Evolutionary conservation across 2,797 vertebrate species (phyloP).

Genomic region (Aeoliscus strigatus): DNA sequence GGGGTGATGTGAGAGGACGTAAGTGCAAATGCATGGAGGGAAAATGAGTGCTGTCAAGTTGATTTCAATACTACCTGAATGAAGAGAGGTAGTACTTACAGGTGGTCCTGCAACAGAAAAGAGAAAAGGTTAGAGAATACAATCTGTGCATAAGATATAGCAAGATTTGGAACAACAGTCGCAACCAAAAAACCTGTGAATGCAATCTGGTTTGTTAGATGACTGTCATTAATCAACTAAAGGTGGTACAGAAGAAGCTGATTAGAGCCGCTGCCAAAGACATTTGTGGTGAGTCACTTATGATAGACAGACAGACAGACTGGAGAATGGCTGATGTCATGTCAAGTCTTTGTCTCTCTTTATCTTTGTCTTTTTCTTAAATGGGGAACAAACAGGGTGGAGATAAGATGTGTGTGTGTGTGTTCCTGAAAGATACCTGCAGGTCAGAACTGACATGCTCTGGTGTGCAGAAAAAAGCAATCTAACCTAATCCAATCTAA

Average conservation of each 20-base stretch:
- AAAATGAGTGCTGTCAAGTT: background rate
- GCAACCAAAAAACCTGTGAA: constrained; percentile 26
- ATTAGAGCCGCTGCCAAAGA: constrained; percentile 53
- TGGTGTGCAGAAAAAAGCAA: too few species aligned
- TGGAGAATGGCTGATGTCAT: constrained; percentile 61
- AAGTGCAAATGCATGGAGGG: constrained; percentile 1
- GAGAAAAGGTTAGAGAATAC: constrained; percentile 47
- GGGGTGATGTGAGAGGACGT: background rate
- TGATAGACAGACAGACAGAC: constrained; percentile 65
- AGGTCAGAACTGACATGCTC: too few species aligned
- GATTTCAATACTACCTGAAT: constrained; percentile 61
- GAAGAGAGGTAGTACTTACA: constrained; percentile 69
- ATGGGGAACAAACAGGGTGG: constrained; percentile 24
- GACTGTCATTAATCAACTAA: constrained; percentile 55
- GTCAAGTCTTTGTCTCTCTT: constrained; percentile 43
- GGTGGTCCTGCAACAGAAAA: constrained; percentile 71
- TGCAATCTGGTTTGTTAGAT: constrained; percentile 52
- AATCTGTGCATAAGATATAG: background rate
- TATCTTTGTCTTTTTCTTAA: constrained; percentile 14
- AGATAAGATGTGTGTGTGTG: constrained; percentile 17
- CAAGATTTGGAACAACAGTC: too few species aligned
- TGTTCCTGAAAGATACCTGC: background rate
- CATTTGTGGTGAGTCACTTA: constrained; percentile 50
- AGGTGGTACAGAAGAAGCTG: constrained; percentile 58
- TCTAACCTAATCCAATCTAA: too few species aligned